These are phyloP conservation scores for Hipparchia semele DNA, from an alignment of 2,888 invertebrate species.

Conservation along the genomic window DNA sequence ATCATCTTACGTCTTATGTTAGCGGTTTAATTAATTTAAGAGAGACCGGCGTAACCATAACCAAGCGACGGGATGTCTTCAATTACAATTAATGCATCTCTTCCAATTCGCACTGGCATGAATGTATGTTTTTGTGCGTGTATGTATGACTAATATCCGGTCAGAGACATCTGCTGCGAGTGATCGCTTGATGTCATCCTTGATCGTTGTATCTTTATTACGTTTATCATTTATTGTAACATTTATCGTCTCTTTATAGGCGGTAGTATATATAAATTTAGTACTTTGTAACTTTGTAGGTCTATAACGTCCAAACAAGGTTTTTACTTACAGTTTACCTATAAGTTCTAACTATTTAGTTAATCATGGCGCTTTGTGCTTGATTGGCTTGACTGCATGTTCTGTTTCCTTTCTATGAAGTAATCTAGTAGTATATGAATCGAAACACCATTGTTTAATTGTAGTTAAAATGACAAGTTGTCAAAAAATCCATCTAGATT, in stretches of 20 bases:
- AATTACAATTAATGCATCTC: constrained; percentile 70
- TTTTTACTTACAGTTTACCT: constrained; percentile 9
- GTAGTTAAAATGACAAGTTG: background rate
- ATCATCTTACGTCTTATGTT: constrained; percentile 7
- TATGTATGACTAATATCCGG: constrained; percentile 75
- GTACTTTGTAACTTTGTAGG: constrained; percentile 34
- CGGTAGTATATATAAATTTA: constrained; percentile 23
- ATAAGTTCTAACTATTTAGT: background rate
- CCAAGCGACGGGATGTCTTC: constrained; percentile 71
- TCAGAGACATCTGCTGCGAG: constrained; percentile 63
- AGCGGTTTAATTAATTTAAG: constrained; percentile 45
- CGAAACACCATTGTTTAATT: background rate
- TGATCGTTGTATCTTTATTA: constrained; percentile 51
- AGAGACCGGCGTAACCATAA: constrained; percentile 39
- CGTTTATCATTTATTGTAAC: constrained; percentile 45
- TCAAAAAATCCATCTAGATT: too few relatives aligned
- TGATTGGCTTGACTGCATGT: background rate
- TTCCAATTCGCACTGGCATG: constrained; percentile 64
- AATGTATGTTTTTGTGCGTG: constrained; percentile 52
- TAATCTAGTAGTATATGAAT: background rate
- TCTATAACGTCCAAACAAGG: constrained; percentile 26
- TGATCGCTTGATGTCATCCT: constrained; percentile 39
- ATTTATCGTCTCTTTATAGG: constrained; percentile 32
- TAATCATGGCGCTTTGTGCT: background rate
- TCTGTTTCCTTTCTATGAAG: background rate